A percentile compares a stretch with the other conserved stretches of the same genome.
These are phyloP conservation scores for Passer domesticus DNA, from an alignment of 2,113 vertebrate genomes.

Conservation along the genomic window DNA sequence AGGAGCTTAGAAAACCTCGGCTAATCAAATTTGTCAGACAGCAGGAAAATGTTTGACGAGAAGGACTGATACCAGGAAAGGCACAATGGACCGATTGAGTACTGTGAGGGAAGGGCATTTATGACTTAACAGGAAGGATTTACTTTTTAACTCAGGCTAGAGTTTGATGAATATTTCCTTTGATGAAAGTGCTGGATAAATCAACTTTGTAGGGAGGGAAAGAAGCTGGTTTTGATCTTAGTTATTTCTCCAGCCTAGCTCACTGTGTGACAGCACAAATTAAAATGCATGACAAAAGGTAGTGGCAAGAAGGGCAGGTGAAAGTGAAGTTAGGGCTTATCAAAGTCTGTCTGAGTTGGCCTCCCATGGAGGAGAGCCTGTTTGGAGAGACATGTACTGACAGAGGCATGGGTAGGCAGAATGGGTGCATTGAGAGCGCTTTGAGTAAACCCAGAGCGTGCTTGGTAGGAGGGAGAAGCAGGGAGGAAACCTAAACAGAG, in stretches of 20 bases:
- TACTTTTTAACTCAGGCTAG: neutral
- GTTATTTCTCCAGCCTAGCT: neutral
- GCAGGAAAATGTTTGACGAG: neutral
- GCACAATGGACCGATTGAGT: neutral
- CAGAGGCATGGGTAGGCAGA: neutral
- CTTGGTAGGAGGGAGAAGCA: neutral
- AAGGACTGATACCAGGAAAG: neutral
- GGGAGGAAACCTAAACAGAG: neutral
- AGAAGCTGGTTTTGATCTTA: neutral
- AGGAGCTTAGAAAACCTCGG: neutral
- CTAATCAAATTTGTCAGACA: neutral
- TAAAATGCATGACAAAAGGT: neutral
- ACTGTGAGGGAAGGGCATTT: neutral
- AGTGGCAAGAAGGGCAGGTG: neutral
- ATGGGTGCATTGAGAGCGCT: neutral
- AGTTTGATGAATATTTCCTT: neutral
- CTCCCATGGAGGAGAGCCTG: neutral
- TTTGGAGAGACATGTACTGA: accelerated
- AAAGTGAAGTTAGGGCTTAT: neutral
- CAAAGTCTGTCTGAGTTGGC: neutral
- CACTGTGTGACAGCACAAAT: neutral
- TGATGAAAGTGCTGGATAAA: neutral
- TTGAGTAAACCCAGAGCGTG: neutral
- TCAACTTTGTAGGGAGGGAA: neutral
- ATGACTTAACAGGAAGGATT: neutral